Conservation (phyloP, 2,113 vertebrate species). For the Indicator indicator region DNA sequence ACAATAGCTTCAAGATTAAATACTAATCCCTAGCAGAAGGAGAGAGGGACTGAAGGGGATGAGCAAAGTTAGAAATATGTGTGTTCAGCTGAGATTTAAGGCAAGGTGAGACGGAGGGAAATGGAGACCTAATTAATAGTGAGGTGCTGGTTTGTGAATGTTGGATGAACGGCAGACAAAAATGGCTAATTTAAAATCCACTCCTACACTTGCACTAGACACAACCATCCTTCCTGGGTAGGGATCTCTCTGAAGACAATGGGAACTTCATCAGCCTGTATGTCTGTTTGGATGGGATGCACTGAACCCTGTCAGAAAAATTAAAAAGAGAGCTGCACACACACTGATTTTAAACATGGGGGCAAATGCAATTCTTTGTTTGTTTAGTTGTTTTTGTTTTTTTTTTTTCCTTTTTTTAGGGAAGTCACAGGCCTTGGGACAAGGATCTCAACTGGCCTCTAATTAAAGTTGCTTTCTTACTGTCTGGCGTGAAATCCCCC, state of each 20-base stretch:
- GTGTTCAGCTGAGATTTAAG: background rate
- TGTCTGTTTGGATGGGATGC: rapidly evolving
- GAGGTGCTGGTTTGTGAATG: background rate
- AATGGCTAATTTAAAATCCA: background rate
- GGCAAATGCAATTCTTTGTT: background rate
- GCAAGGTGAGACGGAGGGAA: background rate
- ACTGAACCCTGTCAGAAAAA: background rate
- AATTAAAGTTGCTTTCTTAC: slow-evolving; percentile 71
- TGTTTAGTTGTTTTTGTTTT: background rate
- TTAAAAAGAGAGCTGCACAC: background rate
- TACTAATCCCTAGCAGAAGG: background rate
- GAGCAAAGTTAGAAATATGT: background rate
- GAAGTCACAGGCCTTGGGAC: slow-evolving; percentile 22
- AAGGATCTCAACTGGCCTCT: slow-evolving; percentile 53
- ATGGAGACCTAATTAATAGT: slow-evolving; percentile 4
- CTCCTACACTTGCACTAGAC: background rate
- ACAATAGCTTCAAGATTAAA: background rate
- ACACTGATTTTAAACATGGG: background rate
- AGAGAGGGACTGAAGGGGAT: background rate
- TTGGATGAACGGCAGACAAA: background rate
- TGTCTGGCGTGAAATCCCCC: slow-evolving; percentile 64
- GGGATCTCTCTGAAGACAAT: background rate
- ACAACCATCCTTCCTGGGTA: background rate
- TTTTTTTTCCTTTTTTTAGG: background rate
- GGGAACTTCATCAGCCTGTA: background rate